phyloP scores from a whole-genome alignment of 2,888 invertebrate genomes.

The Tortricodes alternella region DNA sequence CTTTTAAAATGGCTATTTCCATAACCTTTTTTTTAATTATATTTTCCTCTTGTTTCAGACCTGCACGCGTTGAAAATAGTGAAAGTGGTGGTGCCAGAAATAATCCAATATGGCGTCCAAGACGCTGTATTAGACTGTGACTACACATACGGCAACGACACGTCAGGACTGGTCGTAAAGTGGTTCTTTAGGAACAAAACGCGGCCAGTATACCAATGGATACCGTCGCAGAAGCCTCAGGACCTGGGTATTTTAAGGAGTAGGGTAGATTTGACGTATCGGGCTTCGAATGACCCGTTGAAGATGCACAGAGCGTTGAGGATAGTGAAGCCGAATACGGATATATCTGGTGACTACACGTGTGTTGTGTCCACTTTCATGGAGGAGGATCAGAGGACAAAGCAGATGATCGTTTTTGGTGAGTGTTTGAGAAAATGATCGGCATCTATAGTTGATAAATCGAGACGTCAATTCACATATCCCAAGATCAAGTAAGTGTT shows the following conservation, averaged over 20 bases:
- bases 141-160: slow-evolving; percentile 84
- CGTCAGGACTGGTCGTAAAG: slow-evolving; percentile 87
- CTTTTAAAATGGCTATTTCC: no score
- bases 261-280: slow-evolving; percentile 85
- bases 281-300: slow-evolving; percentile 85
- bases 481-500: no score
- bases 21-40: slow-evolving; percentile 14
- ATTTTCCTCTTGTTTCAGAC: slow-evolving; percentile 74
- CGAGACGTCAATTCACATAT: no score
- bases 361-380: slow-evolving; percentile 88
- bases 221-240: slow-evolving; percentile 85
- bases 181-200: slow-evolving; percentile 88
- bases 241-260: slow-evolving; percentile 82
- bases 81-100: slow-evolving; percentile 84
- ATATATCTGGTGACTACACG: slow-evolving; percentile 88
- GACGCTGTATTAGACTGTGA: slow-evolving; percentile 89
- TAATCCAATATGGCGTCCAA: slow-evolving; percentile 84
- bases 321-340: slow-evolving; percentile 87
- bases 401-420: slow-evolving; percentile 87
- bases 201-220: slow-evolving; percentile 90
- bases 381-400: slow-evolving; percentile 86
- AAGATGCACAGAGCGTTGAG: slow-evolving; percentile 88
- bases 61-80: slow-evolving; percentile 83
- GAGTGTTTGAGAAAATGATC: no score
- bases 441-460: no score